Evolutionary conservation across 2,797 vertebrate species (phyloP), one percentile per base, ranked within the genome.

Genomic region (Mormyrus proboscirostris): DNA sequence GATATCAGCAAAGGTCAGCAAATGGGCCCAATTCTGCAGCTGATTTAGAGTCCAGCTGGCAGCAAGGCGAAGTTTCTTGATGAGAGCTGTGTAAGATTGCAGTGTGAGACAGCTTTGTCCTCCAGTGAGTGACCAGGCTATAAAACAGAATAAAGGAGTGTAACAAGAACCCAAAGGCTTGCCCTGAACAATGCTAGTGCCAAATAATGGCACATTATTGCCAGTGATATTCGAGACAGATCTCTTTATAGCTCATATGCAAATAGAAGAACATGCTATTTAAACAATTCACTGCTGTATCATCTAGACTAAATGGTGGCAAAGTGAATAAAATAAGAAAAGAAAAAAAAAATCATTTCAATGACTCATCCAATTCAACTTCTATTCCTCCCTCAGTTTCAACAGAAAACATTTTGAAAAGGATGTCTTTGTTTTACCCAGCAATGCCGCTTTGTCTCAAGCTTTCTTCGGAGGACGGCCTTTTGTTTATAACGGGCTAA

Each of bases 151-250:
- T 86, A 86, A 86, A 65, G 55, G 47, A 33, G 33, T 7, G 59
- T 41, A 47, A 85, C 29, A 53, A 50, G 57, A 65, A 50, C 16
- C 62, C 41, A 88, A 53, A 41, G 59, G 33, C 49, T 76, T 12
- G 25, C 73, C 55, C 22, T n/a, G 86, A 51, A 88, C 76, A 88
- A 90, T 84, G 87, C 76, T 19, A 47, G 44, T 41, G n/a, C 50
- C 55, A 41, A 41, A 90, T 83, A 90, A 88, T 90, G 79, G 87
- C 12, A 84, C 89, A 90, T 88, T 90, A 88, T 69, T 51, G 53
- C 53, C 16, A 47, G 29, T 69, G 73, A 62, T 57, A 82, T 86
- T 88, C n/a, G n/a, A 88, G 65, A 65, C 65, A 57, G 29, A 73
- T 53, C 25, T 44, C 44, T 89, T 89, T 87, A 87, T 73, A 76